Base-by-base conservation (phyloP, 1,140 invertebrate species). In the Drosophila insularis region DNA sequence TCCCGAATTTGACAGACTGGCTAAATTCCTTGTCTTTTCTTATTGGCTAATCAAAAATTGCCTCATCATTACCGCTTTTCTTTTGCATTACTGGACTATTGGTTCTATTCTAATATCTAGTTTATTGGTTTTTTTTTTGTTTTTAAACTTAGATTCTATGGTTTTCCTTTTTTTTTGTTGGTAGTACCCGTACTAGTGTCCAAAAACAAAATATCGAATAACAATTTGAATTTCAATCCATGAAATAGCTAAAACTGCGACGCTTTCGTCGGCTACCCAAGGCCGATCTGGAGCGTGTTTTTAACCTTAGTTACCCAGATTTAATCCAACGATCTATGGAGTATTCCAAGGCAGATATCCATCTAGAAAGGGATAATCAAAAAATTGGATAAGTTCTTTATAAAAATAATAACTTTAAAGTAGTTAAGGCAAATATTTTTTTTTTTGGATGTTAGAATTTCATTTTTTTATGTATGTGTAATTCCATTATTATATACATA, bases 241-340 rank as follows among this genome's bases (percentile, higher is more conserved):
- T 90, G 37, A 86, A 90, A 66, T 91, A 91, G 85, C 80, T 90
- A 67, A 86, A 90, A 68, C 78, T 89, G 50, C 81, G 82, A 76
- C 89, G 81, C 78, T 89, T 90, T 17, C 69, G 70, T 58, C 75
- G 89, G 71, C 76, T 74, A 68, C 66, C 71, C 54, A 74, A 56
- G 23, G 70, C 81, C 72, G 85, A 91, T 69, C 74, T 87, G 59
- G 80, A 79, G 72, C 81, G 85, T 59, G 90, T 89, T 74, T 87
- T 90, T 73, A 90, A 74, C 82, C 80, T 90, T 91, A 91, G 91
- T 96, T 95, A 96, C 93, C 95, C 95, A 90, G 97, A 95, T 93
- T 98, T 97, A 91, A 99, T 97, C 98, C 98, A 99, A 81, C 97
- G 94, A 93, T 98, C 97, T 91, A 99, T 98, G 53, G 98, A 98